phyloP scores from a whole-genome alignment of 2,113 vertebrate genomes.

The Seriola dumerili region DNA sequence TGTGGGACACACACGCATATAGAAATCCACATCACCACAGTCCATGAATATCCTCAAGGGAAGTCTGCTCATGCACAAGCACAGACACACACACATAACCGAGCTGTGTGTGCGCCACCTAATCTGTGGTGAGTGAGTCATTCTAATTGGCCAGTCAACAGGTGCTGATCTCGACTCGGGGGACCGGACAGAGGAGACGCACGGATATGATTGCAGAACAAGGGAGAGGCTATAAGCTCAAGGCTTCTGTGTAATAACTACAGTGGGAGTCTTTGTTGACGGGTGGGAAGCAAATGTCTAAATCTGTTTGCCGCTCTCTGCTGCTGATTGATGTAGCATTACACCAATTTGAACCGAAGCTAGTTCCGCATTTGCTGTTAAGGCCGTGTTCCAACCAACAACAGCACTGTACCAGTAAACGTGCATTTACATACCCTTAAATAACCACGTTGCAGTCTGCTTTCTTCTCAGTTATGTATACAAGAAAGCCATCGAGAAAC shows the following conservation, averaged over 20 bases:
- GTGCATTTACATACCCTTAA: background rate
- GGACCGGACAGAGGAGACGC: conserved; percentile 50
- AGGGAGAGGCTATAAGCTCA: conserved; percentile 52
- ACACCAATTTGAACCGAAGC: background rate
- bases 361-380: background rate
- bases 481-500: too few species aligned
- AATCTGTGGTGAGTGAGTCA: conserved; percentile 75
- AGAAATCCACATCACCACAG: conserved; percentile 46
- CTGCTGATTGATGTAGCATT: conserved; percentile 13
- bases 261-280: conserved; percentile 57
- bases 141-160: conserved; percentile 82
- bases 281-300: conserved; percentile 41
- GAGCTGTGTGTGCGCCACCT: conserved; percentile 46
- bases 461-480: too few species aligned
- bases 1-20: conserved; percentile 24
- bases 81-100: conserved; percentile 37
- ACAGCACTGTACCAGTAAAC: background rate
- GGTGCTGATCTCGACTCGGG: conserved; percentile 64
- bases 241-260: conserved; percentile 69
- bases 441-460: background rate
- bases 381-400: background rate
- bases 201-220: conserved; percentile 61
- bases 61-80: conserved; percentile 23
- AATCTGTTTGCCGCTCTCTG: conserved; percentile 14
- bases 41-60: conserved; percentile 60